phyloP scores from a whole-genome alignment of 2,113 vertebrate genomes.

The Chrysemys picta region DNA sequence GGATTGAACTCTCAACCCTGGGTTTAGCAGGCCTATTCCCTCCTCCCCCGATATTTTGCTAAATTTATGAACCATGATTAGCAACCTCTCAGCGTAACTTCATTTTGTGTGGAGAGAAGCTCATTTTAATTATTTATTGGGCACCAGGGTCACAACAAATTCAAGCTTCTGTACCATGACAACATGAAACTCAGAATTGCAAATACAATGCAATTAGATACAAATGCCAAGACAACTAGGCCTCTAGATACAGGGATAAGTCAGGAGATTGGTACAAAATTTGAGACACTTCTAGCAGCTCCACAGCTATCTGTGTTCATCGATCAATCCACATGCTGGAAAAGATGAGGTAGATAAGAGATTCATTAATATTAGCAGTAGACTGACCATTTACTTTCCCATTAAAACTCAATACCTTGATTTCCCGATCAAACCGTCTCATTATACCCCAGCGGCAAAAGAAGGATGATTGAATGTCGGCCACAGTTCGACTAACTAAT shows the following conservation, averaged over 20 bases:
- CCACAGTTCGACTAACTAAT: conserved; percentile 80
- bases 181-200: neutral
- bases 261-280: neutral
- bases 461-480: conserved; percentile 77
- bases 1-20: no score
- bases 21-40: no score
- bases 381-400: conserved; percentile 62
- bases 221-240: neutral
- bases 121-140: neutral
- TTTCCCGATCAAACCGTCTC: conserved; percentile 75
- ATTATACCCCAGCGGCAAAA: conserved; percentile 64
- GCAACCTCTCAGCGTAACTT: neutral
- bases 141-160: neutral
- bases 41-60: neutral
- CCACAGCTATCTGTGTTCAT: neutral
- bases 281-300: conserved; percentile 14
- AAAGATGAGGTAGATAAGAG: neutral
- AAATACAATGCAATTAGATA: neutral
- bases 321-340: conserved; percentile 41
- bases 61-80: neutral
- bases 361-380: conserved; percentile 45
- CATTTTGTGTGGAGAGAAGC: neutral
- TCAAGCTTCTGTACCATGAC: rapidly evolving
- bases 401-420: conserved; percentile 60
- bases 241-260: neutral